Evolutionary conservation across 2,113 vertebrate species (phyloP).

Genomic region (Tenrec ecaudatus): DNA sequence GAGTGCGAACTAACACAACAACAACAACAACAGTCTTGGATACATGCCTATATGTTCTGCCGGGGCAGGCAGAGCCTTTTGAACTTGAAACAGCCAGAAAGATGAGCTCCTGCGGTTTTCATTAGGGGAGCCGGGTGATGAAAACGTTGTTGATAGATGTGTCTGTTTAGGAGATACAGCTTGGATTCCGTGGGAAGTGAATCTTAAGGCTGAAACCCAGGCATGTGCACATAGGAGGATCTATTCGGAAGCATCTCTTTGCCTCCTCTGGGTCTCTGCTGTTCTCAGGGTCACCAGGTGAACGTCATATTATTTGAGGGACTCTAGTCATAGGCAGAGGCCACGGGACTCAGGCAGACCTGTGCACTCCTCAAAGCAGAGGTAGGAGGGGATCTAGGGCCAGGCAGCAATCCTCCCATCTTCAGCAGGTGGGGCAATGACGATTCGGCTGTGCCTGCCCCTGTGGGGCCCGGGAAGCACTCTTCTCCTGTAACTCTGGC

Average conservation of each 20-base stretch:
- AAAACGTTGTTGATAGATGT: neutral
- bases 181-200: too few species aligned
- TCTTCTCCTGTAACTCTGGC: neutral
- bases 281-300: neutral
- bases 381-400: neutral
- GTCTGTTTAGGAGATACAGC: neutral
- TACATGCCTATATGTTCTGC: neutral
- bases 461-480: fast-evolving
- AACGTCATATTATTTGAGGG: neutral
- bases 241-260: neutral
- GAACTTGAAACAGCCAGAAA: neutral
- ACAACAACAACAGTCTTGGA: neutral
- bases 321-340: fast-evolving
- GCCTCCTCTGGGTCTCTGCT: too few species aligned
- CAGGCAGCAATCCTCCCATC: fast-evolving
- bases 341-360: neutral
- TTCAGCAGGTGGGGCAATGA: neutral
- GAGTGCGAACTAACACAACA: neutral
- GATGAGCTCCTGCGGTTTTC: neutral
- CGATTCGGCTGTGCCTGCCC: neutral
- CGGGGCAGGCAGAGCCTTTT: neutral
- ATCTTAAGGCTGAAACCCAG: neutral
- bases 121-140: neutral
- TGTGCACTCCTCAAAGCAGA: neutral
- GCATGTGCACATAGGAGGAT: too few species aligned